A percentile compares a stretch with the other conserved stretches of the same genome.
These are phyloP conservation scores for Sarcophaga bullata DNA, from an alignment of 1,140 invertebrate genomes.

Conservation along the genomic window DNA sequence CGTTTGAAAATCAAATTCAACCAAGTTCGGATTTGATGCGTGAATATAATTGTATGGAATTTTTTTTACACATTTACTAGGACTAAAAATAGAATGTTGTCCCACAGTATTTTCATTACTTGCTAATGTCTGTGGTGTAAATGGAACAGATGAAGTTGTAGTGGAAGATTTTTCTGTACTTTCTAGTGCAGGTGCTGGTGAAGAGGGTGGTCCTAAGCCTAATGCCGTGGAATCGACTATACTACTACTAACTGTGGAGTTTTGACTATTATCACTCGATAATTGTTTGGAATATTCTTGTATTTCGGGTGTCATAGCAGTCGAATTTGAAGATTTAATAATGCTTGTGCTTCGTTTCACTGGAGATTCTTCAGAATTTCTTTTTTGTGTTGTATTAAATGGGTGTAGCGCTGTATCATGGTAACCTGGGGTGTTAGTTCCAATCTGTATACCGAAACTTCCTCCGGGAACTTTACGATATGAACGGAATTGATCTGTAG, in stretches of 20 bases:
- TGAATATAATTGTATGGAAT: slow-evolving; percentile 72
- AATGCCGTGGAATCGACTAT: slow-evolving; percentile 27
- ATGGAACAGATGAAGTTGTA: neutral
- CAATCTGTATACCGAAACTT: slow-evolving; percentile 62
- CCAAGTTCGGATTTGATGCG: slow-evolving; percentile 74
- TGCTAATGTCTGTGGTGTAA: neutral
- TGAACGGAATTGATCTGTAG: slow-evolving; percentile 80
- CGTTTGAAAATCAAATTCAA: slow-evolving; percentile 69
- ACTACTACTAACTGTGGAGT: slow-evolving; percentile 34
- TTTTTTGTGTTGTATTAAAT: slow-evolving; percentile 28
- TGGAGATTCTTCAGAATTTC: neutral
- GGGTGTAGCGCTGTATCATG: slow-evolving; percentile 44
- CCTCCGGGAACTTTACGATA: slow-evolving; percentile 73
- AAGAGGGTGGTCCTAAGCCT: slow-evolving; percentile 53
- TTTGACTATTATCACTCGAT: slow-evolving; percentile 12
- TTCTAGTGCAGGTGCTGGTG: slow-evolving; percentile 53
- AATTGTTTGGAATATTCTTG: neutral
- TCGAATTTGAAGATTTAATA: neutral
- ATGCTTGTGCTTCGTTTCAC: neutral
- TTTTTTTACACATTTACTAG: slow-evolving; percentile 53
- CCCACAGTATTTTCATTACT: neutral
- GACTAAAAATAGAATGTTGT: neutral
- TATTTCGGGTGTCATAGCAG: neutral
- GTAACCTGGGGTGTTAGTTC: slow-evolving; percentile 61
- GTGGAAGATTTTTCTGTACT: neutral